These are phyloP conservation scores for Cataglyphis livida DNA, from an alignment of 2,888 invertebrate genomes.

Conservation along the genomic window DNA sequence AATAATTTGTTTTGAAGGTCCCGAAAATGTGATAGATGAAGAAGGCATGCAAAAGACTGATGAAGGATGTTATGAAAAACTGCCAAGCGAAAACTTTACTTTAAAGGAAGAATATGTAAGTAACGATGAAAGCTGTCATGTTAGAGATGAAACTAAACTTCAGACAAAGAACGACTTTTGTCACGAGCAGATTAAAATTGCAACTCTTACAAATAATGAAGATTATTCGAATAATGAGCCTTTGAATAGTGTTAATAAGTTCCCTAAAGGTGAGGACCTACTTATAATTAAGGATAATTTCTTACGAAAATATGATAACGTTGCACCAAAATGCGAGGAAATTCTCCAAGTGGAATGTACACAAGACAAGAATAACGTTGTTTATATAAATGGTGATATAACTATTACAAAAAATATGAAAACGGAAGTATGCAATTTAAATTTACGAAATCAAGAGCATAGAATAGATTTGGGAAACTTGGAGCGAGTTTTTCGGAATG, in stretches of 20 bases:
- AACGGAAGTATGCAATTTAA: constrained; percentile 70
- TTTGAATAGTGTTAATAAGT: constrained; percentile 73
- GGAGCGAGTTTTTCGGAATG: constrained; percentile 80
- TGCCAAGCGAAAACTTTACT: constrained; percentile 61
- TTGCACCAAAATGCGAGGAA: constrained; percentile 72
- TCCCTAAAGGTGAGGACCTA: constrained; percentile 78
- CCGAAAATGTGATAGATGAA: constrained; percentile 80
- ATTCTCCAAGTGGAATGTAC: constrained; percentile 72
- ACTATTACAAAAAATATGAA: constrained; percentile 81
- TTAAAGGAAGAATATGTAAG: constrained; percentile 68
- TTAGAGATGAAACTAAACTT: constrained; percentile 69
- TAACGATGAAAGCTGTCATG: constrained; percentile 63
- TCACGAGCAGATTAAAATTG: constrained; percentile 64
- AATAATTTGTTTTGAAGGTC: constrained; percentile 83
- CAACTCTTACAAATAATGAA: constrained; percentile 64
- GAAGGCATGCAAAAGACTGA: constrained; percentile 74
- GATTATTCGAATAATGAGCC: constrained; percentile 70
- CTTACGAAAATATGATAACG: constrained; percentile 75
- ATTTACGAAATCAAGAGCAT: constrained; percentile 78
- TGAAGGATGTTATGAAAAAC: constrained; percentile 65
- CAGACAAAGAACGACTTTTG: constrained; percentile 70
- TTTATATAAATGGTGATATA: constrained; percentile 81
- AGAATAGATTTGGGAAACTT: constrained; percentile 82
- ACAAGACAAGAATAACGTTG: constrained; percentile 76
- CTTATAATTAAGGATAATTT: constrained; percentile 81